Evolutionary conservation across 2,113 vertebrate species (phyloP).

Genomic region (Scalopus aquaticus): DNA sequence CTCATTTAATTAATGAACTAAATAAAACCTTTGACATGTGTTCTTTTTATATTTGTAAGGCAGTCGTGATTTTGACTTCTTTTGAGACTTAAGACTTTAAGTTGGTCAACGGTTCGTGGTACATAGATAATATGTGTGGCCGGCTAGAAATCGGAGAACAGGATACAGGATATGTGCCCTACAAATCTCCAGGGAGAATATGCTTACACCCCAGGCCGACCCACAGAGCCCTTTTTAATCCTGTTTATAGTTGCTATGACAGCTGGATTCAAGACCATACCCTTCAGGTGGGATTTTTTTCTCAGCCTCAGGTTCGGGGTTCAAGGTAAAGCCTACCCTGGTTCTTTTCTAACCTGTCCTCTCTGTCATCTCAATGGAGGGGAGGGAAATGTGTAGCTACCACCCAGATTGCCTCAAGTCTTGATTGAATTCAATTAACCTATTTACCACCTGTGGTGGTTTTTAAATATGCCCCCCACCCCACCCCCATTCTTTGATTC

Average conservation of each 20-base stretch:
- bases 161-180: neutral
- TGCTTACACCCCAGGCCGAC: neutral
- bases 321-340: conserved; percentile 56
- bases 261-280: conserved; percentile 44
- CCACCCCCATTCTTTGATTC: conserved; percentile 7
- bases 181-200: conserved; percentile 39
- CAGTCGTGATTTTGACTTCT: conserved; percentile 40
- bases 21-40: neutral
- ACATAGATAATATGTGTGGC: neutral
- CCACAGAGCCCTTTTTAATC: conserved; percentile 34
- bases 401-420: neutral
- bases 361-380: conserved; percentile 18
- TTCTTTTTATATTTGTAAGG: conserved; percentile 24
- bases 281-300: conserved; percentile 54
- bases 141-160: conserved; percentile 32
- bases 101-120: neutral
- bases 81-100: conserved; percentile 39
- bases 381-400: conserved; percentile 40
- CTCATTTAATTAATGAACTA: conserved; percentile 23
- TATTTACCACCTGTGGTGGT: conserved; percentile 50
- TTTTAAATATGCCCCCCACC: conserved; percentile 48
- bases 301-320: conserved; percentile 43
- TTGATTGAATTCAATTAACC: conserved; percentile 61
- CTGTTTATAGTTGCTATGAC: conserved; percentile 61
- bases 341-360: conserved; percentile 42